Evolutionary conservation across 2,797 vertebrate genomes (phyloP).

Genomic region (Enoplosus armatus): DNA sequence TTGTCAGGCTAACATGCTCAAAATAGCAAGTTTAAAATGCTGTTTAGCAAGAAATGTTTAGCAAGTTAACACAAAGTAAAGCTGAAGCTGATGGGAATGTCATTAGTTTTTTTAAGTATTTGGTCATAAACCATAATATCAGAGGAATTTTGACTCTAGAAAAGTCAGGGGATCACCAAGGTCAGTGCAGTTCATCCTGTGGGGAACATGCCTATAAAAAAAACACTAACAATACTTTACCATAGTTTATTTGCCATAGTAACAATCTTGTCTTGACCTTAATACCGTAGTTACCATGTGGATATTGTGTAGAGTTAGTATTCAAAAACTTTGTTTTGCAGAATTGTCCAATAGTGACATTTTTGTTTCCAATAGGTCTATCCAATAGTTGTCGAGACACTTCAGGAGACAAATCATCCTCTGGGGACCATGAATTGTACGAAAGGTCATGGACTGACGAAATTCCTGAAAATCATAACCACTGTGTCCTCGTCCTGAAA

Average conservation of each 20-base stretch:
- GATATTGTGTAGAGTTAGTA: neutral
- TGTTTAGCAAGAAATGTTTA: too few relatives aligned
- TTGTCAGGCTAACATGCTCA: neutral
- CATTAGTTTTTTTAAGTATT: too few relatives aligned
- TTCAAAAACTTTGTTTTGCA: neutral
- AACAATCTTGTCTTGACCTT: neutral
- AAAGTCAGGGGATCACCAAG: neutral
- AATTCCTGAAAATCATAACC: neutral
- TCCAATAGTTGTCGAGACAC: neutral
- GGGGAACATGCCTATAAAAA: too few relatives aligned
- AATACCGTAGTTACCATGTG: neutral
- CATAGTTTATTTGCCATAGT: neutral
- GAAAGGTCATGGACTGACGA: neutral
- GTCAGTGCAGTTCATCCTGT: too few relatives aligned
- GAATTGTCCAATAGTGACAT: neutral
- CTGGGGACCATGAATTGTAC: neutral
- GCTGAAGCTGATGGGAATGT: too few relatives aligned
- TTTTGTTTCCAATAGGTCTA: too few relatives aligned
- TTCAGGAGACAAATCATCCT: neutral
- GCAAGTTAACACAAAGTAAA: too few relatives aligned
- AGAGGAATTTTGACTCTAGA: too few relatives aligned
- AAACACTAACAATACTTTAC: too few relatives aligned
- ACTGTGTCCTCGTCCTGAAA: neutral
- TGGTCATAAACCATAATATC: too few relatives aligned
- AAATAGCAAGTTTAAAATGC: neutral